Conservation (phyloP, 53 echinoderm and acorn worm species). For the Astropecten irregularis region DNA sequence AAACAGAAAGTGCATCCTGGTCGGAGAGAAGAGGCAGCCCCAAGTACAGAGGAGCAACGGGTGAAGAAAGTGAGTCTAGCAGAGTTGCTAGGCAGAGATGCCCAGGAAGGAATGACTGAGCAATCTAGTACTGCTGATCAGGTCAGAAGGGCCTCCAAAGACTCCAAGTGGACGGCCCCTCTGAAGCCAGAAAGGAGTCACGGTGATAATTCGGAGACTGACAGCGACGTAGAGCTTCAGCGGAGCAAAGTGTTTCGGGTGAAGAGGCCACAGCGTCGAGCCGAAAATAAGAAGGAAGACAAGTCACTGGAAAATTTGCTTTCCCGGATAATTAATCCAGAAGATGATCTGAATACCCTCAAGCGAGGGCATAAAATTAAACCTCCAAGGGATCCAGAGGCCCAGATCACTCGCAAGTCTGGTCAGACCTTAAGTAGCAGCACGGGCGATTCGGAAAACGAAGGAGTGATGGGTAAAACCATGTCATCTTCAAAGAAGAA, state of each 20-base stretch:
- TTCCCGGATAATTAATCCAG: constrained; percentile 38
- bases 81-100: constrained; percentile 21
- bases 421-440: neutral
- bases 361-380: constrained; percentile 23
- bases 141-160: neutral
- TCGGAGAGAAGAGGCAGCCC: neutral
- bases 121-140: neutral
- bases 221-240: constrained; percentile 20
- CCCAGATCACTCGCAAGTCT: neutral
- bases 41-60: neutral
- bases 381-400: neutral
- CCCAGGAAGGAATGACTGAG: neutral
- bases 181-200: neutral
- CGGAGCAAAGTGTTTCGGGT: constrained; percentile 21
- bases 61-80: constrained; percentile 7
- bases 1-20: neutral
- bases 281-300: constrained; percentile 14
- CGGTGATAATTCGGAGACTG: constrained; percentile 25
- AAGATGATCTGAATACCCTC: constrained; percentile 47
- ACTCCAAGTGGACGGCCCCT: neutral
- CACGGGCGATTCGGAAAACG: neutral
- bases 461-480: neutral
- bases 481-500: neutral
- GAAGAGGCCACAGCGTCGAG: neutral
- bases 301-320: constrained; percentile 39